Evolutionary conservation across 2,888 invertebrate genomes (phyloP), one percentile per base, ranked within the genome.

Genomic region (Ophion costatus): DNA sequence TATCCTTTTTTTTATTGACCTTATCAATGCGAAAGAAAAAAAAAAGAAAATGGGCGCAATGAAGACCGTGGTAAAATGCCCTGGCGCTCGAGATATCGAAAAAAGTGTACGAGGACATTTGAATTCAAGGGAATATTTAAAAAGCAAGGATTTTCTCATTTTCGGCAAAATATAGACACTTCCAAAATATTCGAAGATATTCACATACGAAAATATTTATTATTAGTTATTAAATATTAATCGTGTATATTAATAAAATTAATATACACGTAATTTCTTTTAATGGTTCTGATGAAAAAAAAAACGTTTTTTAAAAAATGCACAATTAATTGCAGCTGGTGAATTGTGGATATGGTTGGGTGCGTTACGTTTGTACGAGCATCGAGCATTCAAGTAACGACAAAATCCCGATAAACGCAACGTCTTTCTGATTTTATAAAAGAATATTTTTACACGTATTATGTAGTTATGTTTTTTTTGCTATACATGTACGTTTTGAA

Each of bases 271-370:
- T n/a, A n/a, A n/a, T n/a, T n/a, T n/a, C n/a, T 51, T 51, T 51
- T 61, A 20, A 57, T 74, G 0, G 2, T 38, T 29, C 20, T 3
- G 11, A 61, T 29, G 14, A 33, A 57, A 20, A 73, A 42, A 5
- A 45, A 45, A 38, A 20, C 0, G 6, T 66, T 66, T 2, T 61
- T 77, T 45, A 11, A 45, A 80, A 11, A 45, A 80, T 17, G 61
- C 64, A 59, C 11, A 22, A 74, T 45, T 33, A 71, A 64, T 84
- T 87, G n/a, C 70, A 91, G 92, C 88, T 45, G 86, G 84, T 38
- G 89, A 92, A 87, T 80, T 91, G 57, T 92, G 91, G 91, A 82
- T 89, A 56, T 92, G 91, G 89, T 66, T 91, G 67, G 91, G 91
- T 6, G 90, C 90, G 10, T 82, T 91, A 59, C 87, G 87, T 9